phyloP scores from a whole-genome alignment of 2,888 invertebrate genomes.

The Drosophila histrio region DNA sequence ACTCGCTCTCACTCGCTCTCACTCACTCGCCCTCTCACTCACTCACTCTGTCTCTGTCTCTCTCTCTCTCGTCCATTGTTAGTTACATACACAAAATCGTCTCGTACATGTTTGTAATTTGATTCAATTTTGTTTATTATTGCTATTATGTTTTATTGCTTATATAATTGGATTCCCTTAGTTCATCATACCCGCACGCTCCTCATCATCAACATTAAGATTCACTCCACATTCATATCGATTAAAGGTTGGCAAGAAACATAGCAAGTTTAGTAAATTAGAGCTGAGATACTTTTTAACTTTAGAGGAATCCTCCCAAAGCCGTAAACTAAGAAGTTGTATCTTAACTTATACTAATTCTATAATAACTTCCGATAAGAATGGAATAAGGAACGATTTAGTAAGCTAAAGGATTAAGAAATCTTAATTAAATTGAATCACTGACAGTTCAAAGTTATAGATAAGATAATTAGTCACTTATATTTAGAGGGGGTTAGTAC shows the following conservation, averaged over 20 bases:
- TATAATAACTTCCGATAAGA: neutral
- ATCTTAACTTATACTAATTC: neutral
- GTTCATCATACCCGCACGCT: slow-evolving; percentile 31
- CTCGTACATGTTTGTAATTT: slow-evolving; percentile 19
- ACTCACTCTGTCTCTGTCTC: neutral
- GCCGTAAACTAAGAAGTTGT: too few species aligned
- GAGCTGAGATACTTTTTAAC: neutral
- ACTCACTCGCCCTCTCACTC: neutral
- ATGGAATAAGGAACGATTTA: neutral
- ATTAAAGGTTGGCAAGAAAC: too few species aligned
- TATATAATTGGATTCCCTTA: slow-evolving; percentile 6
- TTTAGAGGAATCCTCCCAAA: too few species aligned
- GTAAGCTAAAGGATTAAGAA: neutral
- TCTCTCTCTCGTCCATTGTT: slow-evolving; percentile 17
- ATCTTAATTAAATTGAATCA: neutral
- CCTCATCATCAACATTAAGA: slow-evolving; percentile 1
- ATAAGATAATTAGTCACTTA: too few species aligned
- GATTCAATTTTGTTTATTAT: slow-evolving; percentile 16
- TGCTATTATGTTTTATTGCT: slow-evolving; percentile 13
- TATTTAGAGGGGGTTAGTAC: too few species aligned
- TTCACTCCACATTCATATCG: slow-evolving; percentile 4
- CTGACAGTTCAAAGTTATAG: too few species aligned
- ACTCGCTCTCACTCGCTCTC: neutral
- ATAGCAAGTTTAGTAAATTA: neutral
- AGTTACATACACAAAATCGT: slow-evolving; percentile 20